Conservation (phyloP, 1,140 invertebrate species). For the Bombus affinis region DNA sequence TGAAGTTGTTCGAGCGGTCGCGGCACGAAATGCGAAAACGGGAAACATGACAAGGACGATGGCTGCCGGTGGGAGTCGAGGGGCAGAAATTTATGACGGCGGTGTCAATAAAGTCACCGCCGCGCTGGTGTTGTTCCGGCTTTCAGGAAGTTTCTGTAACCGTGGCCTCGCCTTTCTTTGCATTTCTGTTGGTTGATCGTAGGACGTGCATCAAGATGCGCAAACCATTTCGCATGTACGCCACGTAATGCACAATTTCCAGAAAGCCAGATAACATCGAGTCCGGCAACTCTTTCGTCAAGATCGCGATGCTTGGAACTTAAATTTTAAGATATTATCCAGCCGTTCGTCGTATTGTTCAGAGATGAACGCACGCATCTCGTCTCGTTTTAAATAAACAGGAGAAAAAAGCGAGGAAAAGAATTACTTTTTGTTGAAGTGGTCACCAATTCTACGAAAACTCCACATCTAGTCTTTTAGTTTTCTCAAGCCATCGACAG, state of each 20-base stretch:
- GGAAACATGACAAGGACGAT: constrained; percentile 37
- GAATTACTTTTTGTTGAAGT: neutral
- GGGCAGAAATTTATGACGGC: constrained; percentile 61
- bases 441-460: no score
- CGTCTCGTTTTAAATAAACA: neutral
- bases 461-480: no score
- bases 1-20: neutral
- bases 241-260: constrained; percentile 54
- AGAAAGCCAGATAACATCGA: constrained; percentile 39
- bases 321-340: constrained; percentile 34
- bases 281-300: constrained; percentile 28
- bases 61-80: constrained; percentile 61
- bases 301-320: constrained; percentile 2
- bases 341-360: neutral
- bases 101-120: constrained; percentile 66
- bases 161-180: constrained; percentile 39
- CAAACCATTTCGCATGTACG: constrained; percentile 26
- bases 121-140: constrained; percentile 31
- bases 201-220: constrained; percentile 31
- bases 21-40: constrained; percentile 14
- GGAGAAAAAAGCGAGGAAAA: neutral
- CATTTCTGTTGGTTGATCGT: constrained; percentile 48
- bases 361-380: neutral
- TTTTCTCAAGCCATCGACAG: no score
- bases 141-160: constrained; percentile 25